phyloP scores from a whole-genome alignment of 2,888 invertebrate genomes.

The Gerris lacustris region DNA sequence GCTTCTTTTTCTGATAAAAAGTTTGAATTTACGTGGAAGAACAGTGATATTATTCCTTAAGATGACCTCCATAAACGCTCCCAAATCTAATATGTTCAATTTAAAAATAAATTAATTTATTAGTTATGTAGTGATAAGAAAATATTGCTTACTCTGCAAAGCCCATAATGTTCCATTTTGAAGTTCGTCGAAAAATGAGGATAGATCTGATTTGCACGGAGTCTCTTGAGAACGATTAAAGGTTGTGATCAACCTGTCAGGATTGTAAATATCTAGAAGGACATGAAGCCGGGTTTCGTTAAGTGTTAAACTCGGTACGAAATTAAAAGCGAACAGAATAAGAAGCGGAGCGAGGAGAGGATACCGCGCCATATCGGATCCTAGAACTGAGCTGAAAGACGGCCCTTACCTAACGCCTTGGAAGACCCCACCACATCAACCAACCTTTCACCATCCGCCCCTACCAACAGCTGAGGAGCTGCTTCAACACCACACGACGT shows the following conservation, averaged over 20 bases:
- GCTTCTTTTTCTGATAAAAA: too few species aligned
- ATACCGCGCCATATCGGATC: neutral
- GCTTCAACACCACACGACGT: neutral
- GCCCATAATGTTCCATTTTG: slow-evolving; percentile 19
- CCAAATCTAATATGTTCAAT: too few species aligned
- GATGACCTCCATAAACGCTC: too few species aligned
- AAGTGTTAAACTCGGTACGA: neutral
- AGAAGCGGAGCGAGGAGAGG: neutral
- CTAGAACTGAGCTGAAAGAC: neutral
- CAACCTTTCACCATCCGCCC: neutral
- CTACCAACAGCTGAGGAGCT: neutral
- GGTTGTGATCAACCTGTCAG: neutral
- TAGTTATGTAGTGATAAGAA: too few species aligned
- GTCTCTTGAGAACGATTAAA: neutral
- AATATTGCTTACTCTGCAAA: slow-evolving; percentile 17
- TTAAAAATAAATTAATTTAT: too few species aligned
- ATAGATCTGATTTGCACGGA: slow-evolving; percentile 14
- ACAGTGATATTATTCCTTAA: too few species aligned
- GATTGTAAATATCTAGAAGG: slow-evolving; percentile 6
- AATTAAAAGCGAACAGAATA: neutral
- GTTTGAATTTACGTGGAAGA: too few species aligned
- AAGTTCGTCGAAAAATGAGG: slow-evolving; percentile 13
- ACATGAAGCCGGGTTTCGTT: neutral
- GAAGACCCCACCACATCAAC: neutral
- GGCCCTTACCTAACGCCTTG: neutral